A percentile compares a stretch with the other conserved stretches of the same genome.
Evolutionary conservation across 2,888 invertebrate genomes (phyloP).

Genomic region (Xanthorhoe spadicearia): DNA sequence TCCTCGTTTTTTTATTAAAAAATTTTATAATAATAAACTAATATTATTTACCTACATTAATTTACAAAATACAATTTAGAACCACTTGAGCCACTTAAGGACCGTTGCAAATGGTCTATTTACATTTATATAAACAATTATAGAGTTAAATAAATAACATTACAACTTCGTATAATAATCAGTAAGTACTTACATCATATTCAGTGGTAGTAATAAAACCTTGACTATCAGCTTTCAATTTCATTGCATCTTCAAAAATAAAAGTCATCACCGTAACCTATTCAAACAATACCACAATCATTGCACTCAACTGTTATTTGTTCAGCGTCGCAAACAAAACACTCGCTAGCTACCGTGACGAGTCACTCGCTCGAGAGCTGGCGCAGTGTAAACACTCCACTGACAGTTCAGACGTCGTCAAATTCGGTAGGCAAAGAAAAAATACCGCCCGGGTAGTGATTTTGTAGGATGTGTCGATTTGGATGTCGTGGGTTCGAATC

Average conservation of each 20-base stretch:
- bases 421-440: slow-evolving; percentile 30
- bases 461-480: slow-evolving; percentile 6
- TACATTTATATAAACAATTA: too few species aligned
- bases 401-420: slow-evolving; percentile 47
- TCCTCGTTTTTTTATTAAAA: too few species aligned
- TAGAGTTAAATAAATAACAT: too few species aligned
- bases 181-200: too few species aligned
- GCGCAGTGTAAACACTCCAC: slow-evolving; percentile 63
- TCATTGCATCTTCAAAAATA: slow-evolving; percentile 14
- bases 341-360: slow-evolving; percentile 68
- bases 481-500: not conserved
- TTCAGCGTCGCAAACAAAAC: slow-evolving; percentile 74
- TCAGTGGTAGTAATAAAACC: not conserved
- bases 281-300: slow-evolving; percentile 63
- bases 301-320: slow-evolving; percentile 64
- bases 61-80: too few species aligned
- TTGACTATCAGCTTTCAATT: not conserved
- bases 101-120: too few species aligned
- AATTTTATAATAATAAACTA: too few species aligned
- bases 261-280: slow-evolving; percentile 48
- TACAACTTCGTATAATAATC: too few species aligned
- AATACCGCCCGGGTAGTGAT: slow-evolving; percentile 30
- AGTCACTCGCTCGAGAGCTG: slow-evolving; percentile 64
- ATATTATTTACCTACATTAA: too few species aligned
- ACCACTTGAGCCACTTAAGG: too few species aligned